These are phyloP conservation scores for Melanargia galathea DNA, from an alignment of 2,888 invertebrate species.

Conservation along the genomic window DNA sequence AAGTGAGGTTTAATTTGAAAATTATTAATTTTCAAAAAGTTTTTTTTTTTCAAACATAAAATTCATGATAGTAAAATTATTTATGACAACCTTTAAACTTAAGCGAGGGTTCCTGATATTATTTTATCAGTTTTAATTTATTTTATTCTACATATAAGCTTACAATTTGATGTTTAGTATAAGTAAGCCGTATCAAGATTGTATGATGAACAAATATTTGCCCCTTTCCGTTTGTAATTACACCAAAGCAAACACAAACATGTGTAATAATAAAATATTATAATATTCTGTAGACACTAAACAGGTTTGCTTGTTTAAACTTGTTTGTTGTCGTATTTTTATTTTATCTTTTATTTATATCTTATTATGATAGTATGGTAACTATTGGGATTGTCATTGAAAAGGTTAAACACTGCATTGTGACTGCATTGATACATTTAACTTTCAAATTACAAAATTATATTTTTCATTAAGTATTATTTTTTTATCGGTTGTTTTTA, in stretches of 20 bases:
- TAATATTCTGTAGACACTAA: not conserved
- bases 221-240: conserved; percentile 3
- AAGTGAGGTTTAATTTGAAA: no score
- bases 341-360: conserved; percentile 2
- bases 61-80: no score
- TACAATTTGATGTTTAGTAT: not conserved
- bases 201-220: conserved; percentile 12
- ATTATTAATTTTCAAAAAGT: no score
- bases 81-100: no score
- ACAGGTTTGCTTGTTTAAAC: conserved; percentile 5
- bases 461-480: no score
- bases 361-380: not conserved
- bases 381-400: not conserved
- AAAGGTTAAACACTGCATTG: not conserved
- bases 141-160: not conserved
- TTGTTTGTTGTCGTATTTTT: conserved; percentile 1
- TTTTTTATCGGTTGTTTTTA: not conserved
- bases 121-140: not conserved
- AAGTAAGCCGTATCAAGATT: conserved; percentile 1
- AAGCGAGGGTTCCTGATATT: no score
- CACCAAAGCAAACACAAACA: conserved; percentile 2
- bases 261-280: conserved; percentile 9
- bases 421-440: not conserved
- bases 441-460: not conserved
- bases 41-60: no score